Conservation (phyloP, 2,888 invertebrate genomes). For the Oscheius myriophilus region DNA sequence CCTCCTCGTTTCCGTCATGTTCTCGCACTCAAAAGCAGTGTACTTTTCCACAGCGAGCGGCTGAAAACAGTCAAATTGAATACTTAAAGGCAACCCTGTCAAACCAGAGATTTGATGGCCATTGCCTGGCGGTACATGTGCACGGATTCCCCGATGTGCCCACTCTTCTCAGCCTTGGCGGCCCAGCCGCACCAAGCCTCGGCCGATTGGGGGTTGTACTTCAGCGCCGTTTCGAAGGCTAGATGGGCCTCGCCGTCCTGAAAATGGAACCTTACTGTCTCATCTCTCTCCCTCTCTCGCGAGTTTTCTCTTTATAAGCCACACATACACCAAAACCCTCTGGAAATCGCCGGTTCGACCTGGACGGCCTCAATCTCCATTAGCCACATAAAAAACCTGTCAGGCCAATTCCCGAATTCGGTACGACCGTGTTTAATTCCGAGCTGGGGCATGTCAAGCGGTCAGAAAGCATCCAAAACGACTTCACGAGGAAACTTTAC, state of each 20-base stretch:
- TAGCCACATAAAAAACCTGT: too few species aligned
- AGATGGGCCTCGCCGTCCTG: slow-evolving; percentile 30
- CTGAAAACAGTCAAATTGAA: slow-evolving; percentile 7
- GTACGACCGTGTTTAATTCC: too few species aligned
- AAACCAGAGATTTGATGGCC: slow-evolving; percentile 33
- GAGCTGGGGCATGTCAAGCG: too few species aligned
- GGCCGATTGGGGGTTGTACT: slow-evolving; percentile 48
- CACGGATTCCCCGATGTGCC: slow-evolving; percentile 30
- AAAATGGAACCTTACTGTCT: too few species aligned
- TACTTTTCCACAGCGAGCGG: slow-evolving; percentile 19
- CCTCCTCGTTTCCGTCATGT: background rate
- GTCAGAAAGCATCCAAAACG: too few species aligned
- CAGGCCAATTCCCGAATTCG: too few species aligned
- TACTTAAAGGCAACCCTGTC: background rate
- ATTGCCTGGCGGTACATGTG: slow-evolving; percentile 47
- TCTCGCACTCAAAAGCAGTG: slow-evolving; percentile 11
- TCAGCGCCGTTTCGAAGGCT: slow-evolving; percentile 40
- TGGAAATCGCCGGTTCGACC: background rate
- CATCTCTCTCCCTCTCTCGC: too few species aligned
- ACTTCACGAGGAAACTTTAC: too few species aligned
- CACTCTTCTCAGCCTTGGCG: slow-evolving; percentile 33
- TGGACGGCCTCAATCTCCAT: slow-evolving; percentile 38
- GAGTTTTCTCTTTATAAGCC: slow-evolving; percentile 3
- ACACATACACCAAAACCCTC: slow-evolving; percentile 30
- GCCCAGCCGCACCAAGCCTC: slow-evolving; percentile 51